Evolutionary conservation across 2,113 vertebrate genomes (phyloP).

Genomic region (Lota lota): DNA sequence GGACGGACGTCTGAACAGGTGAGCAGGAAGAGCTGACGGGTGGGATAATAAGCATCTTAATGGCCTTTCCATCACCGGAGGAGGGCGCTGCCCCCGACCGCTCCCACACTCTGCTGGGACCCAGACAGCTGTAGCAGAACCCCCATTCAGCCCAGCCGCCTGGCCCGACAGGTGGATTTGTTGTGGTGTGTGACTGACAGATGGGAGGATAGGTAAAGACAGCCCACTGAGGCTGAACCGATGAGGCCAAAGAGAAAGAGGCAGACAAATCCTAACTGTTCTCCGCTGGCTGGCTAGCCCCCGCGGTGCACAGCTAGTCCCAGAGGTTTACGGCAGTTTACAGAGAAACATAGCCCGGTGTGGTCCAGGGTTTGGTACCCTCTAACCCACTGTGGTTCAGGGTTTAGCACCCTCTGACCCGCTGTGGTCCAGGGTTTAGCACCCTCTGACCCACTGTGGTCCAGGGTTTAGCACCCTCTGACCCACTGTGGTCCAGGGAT

Average conservation of each 20-base stretch:
- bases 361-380: constrained; percentile 12
- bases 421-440: constrained; percentile 15
- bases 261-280: constrained; percentile 62
- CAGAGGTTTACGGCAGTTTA: constrained; percentile 40
- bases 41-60: constrained; percentile 64
- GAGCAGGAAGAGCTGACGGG: constrained; percentile 53
- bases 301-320: constrained; percentile 43
- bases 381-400: constrained; percentile 25
- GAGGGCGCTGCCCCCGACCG: constrained; percentile 62
- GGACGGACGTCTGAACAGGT: constrained; percentile 38
- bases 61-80: constrained; percentile 65
- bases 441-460: constrained; percentile 25
- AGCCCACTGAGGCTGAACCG: constrained; percentile 74
- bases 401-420: no score
- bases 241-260: constrained; percentile 58
- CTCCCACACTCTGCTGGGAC: constrained; percentile 30
- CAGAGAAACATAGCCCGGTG: constrained; percentile 44
- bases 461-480: neutral
- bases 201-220: constrained; percentile 72
- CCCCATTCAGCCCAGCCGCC: constrained; percentile 55
- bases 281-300: constrained; percentile 38
- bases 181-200: constrained; percentile 73
- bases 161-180: constrained; percentile 72
- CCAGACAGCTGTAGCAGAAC: constrained; percentile 58
- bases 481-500: constrained; percentile 23